Evolutionary conservation across 2,797 vertebrate species (phyloP), one percentile per base, ranked within the genome.

Genomic region (Lagorchestes hirsutus): DNA sequence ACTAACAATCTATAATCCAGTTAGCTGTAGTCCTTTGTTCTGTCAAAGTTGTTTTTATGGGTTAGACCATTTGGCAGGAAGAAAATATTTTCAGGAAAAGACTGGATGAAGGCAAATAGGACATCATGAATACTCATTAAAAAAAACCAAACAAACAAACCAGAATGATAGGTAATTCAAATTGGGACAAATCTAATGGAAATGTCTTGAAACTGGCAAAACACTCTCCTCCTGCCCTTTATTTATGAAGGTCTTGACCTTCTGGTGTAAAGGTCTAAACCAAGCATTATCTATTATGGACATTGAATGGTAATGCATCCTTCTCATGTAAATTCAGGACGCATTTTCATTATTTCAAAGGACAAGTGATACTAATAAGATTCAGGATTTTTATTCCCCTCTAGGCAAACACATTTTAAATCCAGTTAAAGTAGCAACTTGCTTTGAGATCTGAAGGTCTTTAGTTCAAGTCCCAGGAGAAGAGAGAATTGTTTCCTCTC

Each of bases 31-130:
- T 91, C 93, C 50, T 97, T 95, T 92, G 34, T 94, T 90, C 93
- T 94, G 90, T 96, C 91, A 55, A 95, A 96, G 57, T 93, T 93
- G 94, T 94, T 96, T 95, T 97, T 93, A 93, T 94, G 27, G 16
- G 16, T 97, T 74, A 74, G 67, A 74, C 10, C n/a, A 40, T n/a
- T 74, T 74, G 67, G 67, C 67, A 74, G 67, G 27, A 40, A 22
- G n/a, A 74, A 74, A 74, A 74, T 74, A 74, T 40, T 74, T 74
- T 74, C 28, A 94, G 14, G 22, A 94, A 10, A 96, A 96, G 54
- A 13, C 13, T 29, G 34, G 4, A 1, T 82, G 93, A 97, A 97
- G 54, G 93, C 94, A 52, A 87, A 57, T 91, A 54, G 5, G 62
- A 34, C 40, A 96, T 94, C 27, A 12, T 55, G 54, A 62, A 4